These are phyloP conservation scores for Pseudorectes ferrugineus DNA, from an alignment of 2,113 vertebrate species.

Conservation along the genomic window DNA sequence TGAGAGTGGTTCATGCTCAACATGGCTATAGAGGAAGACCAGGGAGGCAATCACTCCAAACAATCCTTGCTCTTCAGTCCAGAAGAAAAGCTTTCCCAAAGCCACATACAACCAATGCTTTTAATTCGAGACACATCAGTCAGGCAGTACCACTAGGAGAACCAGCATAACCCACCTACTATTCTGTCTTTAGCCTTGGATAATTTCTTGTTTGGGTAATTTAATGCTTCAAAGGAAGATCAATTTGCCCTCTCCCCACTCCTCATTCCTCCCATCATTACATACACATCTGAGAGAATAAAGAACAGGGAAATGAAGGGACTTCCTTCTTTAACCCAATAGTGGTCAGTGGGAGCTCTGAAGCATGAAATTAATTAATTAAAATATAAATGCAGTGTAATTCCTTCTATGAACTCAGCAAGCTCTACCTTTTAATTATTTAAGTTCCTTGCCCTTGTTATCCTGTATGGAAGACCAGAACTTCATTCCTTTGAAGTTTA, in stretches of 20 bases:
- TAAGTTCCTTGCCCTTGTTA: constrained; percentile 40
- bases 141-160: neutral
- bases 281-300: constrained; percentile 26
- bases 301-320: constrained; percentile 7
- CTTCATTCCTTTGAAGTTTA: constrained; percentile 39
- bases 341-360: constrained; percentile 59
- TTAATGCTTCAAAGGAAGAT: constrained; percentile 56
- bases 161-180: neutral
- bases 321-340: constrained; percentile 35
- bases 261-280: neutral
- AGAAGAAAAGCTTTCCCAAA: neutral
- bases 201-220: constrained; percentile 38
- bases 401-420: constrained; percentile 45
- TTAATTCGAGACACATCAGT: constrained; percentile 10
- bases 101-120: neutral
- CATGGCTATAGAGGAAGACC: neutral
- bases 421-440: constrained; percentile 56
- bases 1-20: neutral
- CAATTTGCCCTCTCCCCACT: constrained; percentile 5
- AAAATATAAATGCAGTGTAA: constrained; percentile 54
- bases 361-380: constrained; percentile 68
- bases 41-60: neutral
- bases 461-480: constrained; percentile 24
- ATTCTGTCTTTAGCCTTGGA: neutral
- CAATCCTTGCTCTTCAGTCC: neutral